These are phyloP conservation scores for Trissolcus basalis DNA, from an alignment of 1,140 invertebrate genomes.

Conservation along the genomic window DNA sequence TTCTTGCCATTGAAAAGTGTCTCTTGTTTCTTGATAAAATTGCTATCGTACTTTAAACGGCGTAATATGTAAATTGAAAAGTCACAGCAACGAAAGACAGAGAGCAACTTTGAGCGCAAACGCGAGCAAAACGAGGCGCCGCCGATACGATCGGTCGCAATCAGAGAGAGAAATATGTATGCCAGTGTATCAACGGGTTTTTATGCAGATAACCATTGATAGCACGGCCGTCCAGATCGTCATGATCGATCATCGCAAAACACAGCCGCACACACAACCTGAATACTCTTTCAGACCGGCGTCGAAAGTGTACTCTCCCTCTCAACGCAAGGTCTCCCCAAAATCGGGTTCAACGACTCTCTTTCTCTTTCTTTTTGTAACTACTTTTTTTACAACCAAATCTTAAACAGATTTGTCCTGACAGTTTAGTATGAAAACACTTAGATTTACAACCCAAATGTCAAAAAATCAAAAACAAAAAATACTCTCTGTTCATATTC, in stretches of 20 bases:
- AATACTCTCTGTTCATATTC: too few species aligned
- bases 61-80: constrained; percentile 58
- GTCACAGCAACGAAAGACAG: constrained; percentile 31
- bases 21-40: constrained; percentile 50
- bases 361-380: constrained; percentile 27
- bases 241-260: constrained; percentile 52
- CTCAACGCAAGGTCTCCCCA: constrained; percentile 48
- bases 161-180: constrained; percentile 54
- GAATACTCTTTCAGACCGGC: constrained; percentile 9
- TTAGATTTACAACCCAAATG: too few species aligned
- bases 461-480: too few species aligned
- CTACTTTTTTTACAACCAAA: neutral
- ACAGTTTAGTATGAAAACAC: too few species aligned
- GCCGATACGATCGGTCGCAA: constrained; percentile 41
- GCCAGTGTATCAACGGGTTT: constrained; percentile 60
- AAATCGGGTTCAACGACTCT: constrained; percentile 47
- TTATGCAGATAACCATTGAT: constrained; percentile 57
- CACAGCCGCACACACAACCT: constrained; percentile 20
- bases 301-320: constrained; percentile 34
- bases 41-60: constrained; percentile 42
- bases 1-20: constrained; percentile 39
- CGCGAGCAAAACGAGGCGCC: constrained; percentile 42
- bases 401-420: too few species aligned
- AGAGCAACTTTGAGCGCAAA: constrained; percentile 25
- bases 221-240: constrained; percentile 38